Conservation (phyloP, 2,888 invertebrate genomes). For the Caenorhabditis japonica region DNA sequence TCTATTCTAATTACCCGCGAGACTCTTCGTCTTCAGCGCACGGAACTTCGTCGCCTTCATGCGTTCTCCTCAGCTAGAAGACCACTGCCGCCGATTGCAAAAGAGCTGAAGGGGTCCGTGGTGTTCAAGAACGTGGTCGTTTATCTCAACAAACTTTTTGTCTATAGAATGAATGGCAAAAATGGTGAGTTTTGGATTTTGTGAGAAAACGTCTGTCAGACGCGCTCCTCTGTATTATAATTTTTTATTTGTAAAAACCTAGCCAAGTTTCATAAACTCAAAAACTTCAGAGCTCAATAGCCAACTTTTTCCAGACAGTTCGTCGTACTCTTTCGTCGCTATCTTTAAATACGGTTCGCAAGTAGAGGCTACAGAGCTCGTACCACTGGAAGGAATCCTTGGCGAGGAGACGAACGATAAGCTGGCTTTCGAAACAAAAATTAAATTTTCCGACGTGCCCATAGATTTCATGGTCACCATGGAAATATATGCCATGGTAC, state of each 20-base stretch:
- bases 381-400: conserved; percentile 42
- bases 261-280: no score
- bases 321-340: conserved; percentile 59
- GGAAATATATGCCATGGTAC: conserved; percentile 67
- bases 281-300: not conserved
- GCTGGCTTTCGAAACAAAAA: conserved; percentile 51
- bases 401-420: conserved; percentile 10
- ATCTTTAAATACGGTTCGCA: conserved; percentile 61
- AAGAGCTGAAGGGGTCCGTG: conserved; percentile 46
- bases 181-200: conserved; percentile 23
- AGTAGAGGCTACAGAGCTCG: conserved; percentile 62
- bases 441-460: conserved; percentile 62
- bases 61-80: conserved; percentile 44
- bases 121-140: conserved; percentile 52
- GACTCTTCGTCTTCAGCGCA: conserved; percentile 45
- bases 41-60: conserved; percentile 52
- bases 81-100: conserved; percentile 51
- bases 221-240: not conserved
- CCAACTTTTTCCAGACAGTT: conserved; percentile 34
- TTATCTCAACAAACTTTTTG: conserved; percentile 53
- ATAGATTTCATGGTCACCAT: conserved; percentile 62
- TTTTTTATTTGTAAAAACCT: no score
- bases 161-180: conserved; percentile 18
- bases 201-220: not conserved
- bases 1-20: conserved; percentile 53